Percentiles rank a stretch among this genome's conserved stretches.
Conservation (phyloP, 2,113 vertebrate species). For the Alexandromys fortis region DNA sequence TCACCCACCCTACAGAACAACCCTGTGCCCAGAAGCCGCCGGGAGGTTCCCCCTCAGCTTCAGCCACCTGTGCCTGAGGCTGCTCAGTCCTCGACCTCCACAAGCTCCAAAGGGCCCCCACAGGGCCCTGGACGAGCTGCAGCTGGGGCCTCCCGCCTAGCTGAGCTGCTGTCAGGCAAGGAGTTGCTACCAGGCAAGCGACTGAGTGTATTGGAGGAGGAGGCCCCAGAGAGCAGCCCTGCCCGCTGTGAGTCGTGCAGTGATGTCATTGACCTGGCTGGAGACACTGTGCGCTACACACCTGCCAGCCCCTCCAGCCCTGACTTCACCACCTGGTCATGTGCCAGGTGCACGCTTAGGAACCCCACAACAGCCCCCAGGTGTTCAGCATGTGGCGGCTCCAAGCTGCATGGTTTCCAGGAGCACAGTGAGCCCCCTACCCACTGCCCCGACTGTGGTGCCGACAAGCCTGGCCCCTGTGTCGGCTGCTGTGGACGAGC, state of each 20-base stretch:
- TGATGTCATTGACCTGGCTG: slow-evolving; percentile 92
- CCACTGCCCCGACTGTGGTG: slow-evolving; percentile 87
- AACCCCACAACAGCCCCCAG: slow-evolving; percentile 91
- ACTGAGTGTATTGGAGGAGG: slow-evolving; percentile 94
- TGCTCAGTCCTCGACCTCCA: slow-evolving; percentile 74
- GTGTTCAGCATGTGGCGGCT: slow-evolving; percentile 94
- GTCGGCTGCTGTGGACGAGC: slow-evolving; percentile 79
- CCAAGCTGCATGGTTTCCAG: slow-evolving; percentile 97
- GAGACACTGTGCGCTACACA: slow-evolving; percentile 94
- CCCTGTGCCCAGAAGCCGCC: slow-evolving; percentile 94
- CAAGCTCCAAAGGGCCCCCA: slow-evolving; percentile 82
- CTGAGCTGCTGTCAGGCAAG: slow-evolving; percentile 89
- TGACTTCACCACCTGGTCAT: slow-evolving; percentile 96
- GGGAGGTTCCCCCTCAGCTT: slow-evolving; percentile 94
- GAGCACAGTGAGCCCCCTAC: slow-evolving; percentile 85
- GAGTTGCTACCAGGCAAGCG: slow-evolving; percentile 92
- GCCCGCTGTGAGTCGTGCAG: slow-evolving; percentile 89
- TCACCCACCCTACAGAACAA: slow-evolving; percentile 94
- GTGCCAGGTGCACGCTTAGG: slow-evolving; percentile 95
- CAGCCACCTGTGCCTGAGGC: slow-evolving; percentile 87
- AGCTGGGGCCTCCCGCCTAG: slow-evolving; percentile 78
- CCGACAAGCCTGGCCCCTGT: slow-evolving; percentile 75
- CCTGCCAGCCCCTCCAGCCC: slow-evolving; percentile 95
- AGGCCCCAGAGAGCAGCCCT: slow-evolving; percentile 82
- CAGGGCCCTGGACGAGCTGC: slow-evolving; percentile 83